phyloP scores from a whole-genome alignment of 2,113 vertebrate species.

The Ifrita kowaldi region DNA sequence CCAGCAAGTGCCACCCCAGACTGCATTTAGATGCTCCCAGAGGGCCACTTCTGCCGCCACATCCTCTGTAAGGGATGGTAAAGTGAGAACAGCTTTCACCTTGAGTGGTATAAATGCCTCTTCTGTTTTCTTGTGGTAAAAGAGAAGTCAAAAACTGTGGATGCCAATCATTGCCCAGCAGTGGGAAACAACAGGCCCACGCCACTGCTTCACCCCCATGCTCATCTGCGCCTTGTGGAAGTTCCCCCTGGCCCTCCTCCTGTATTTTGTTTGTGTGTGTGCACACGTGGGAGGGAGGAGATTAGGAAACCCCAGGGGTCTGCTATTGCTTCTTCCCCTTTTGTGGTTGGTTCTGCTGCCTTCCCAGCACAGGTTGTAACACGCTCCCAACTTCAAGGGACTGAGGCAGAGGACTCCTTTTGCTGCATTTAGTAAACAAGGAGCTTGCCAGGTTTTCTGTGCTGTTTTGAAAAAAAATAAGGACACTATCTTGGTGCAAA shows the following conservation, averaged over 20 bases:
- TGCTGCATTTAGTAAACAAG: neutral
- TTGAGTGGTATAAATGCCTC: neutral
- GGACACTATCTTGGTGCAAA: neutral
- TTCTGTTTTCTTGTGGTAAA: neutral
- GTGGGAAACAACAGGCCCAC: neutral
- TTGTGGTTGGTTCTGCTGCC: neutral
- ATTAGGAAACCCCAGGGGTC: neutral
- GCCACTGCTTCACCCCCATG: fast-evolving
- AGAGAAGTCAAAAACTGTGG: fast-evolving
- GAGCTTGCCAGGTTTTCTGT: neutral
- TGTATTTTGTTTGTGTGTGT: neutral
- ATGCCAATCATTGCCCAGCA: neutral
- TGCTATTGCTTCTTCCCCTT: neutral
- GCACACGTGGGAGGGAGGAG: neutral
- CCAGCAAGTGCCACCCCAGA: neutral
- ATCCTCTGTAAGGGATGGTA: neutral
- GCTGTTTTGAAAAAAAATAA: neutral
- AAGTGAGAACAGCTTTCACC: neutral
- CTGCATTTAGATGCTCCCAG: neutral
- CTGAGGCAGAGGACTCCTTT: neutral
- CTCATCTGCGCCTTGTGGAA: neutral
- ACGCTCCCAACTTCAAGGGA: neutral
- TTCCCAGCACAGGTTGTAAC: neutral
- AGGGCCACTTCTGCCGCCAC: neutral
- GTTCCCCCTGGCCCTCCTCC: neutral